Percentiles rank a stretch among this genome's conserved stretches.
Evolutionary conservation across 2,888 invertebrate genomes (phyloP).

Genomic region (Idaea aversata): DNA sequence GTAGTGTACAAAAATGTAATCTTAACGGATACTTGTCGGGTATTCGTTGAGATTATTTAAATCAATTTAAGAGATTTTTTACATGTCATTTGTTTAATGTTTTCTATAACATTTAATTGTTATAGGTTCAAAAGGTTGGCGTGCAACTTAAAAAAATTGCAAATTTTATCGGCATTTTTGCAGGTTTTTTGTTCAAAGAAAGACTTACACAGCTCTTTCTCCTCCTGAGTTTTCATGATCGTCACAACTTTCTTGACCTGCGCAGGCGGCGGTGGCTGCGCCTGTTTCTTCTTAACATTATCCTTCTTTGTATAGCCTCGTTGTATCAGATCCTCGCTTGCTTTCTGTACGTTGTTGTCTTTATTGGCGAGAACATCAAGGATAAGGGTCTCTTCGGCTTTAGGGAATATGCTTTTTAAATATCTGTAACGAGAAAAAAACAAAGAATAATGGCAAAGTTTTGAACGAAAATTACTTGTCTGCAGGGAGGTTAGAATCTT

Average conservation of each 20-base stretch:
- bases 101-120: no score
- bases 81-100: no score
- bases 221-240: conserved; percentile 84
- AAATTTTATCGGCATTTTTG: no score
- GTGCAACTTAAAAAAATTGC: background rate
- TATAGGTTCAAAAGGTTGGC: background rate
- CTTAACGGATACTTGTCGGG: no score
- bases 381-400: conserved; percentile 93
- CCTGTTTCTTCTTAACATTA: conserved; percentile 58
- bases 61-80: no score
- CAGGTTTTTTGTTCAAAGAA: background rate
- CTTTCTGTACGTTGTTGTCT: conserved; percentile 94
- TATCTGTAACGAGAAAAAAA: conserved; percentile 80
- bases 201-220: conserved; percentile 83
- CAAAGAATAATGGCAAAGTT: no score
- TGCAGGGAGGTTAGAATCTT: no score
- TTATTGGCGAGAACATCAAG: conserved; percentile 91
- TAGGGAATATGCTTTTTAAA: conserved; percentile 93
- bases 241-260: conserved; percentile 77
- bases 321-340: conserved; percentile 88
- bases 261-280: conserved; percentile 49
- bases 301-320: conserved; percentile 93
- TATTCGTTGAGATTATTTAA: no score
- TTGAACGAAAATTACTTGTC: no score
- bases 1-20: no score